phyloP scores from a whole-genome alignment of 1,140 invertebrate genomes.

The Drosophila oshimai region DNA sequence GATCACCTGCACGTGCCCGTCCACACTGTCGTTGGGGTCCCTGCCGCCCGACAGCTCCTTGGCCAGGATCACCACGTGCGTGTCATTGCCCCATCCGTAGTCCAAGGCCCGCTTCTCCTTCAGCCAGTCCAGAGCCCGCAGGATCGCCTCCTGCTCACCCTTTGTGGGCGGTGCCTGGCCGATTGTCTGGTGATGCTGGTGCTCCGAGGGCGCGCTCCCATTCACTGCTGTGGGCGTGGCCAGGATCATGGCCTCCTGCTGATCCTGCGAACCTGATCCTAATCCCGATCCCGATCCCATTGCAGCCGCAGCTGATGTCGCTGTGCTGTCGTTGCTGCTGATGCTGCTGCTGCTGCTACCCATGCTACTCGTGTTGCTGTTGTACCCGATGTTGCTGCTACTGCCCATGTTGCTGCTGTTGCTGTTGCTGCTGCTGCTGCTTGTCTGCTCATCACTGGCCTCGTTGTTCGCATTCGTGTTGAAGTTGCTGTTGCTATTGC shows the following conservation, averaged over 20 bases:
- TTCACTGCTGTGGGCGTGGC: constrained; percentile 14
- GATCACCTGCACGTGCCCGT: constrained; percentile 75
- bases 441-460: constrained; percentile 41
- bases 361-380: constrained; percentile 3
- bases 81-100: constrained; percentile 91
- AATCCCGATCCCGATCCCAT: neutral
- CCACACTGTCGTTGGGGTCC: constrained; percentile 83
- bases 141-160: constrained; percentile 84
- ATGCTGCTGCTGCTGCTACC: neutral
- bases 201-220: constrained; percentile 21
- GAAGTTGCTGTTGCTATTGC: constrained; percentile 3
- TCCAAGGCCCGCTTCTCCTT: constrained; percentile 87
- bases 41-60: constrained; percentile 83
- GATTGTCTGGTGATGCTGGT: constrained; percentile 68
- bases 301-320: neutral
- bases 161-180: constrained; percentile 82
- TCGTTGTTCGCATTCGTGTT: constrained; percentile 23
- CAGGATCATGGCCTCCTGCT: constrained; percentile 4
- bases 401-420: neutral
- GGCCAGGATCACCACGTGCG: constrained; percentile 88
- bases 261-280: neutral
- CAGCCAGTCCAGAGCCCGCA: constrained; percentile 87
- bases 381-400: neutral
- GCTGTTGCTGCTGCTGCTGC: constrained; percentile 15
- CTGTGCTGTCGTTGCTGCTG: constrained; percentile 7